These are phyloP conservation scores for Cyprinus carpio DNA, from an alignment of 2,113 vertebrate genomes.

Conservation along the genomic window DNA sequence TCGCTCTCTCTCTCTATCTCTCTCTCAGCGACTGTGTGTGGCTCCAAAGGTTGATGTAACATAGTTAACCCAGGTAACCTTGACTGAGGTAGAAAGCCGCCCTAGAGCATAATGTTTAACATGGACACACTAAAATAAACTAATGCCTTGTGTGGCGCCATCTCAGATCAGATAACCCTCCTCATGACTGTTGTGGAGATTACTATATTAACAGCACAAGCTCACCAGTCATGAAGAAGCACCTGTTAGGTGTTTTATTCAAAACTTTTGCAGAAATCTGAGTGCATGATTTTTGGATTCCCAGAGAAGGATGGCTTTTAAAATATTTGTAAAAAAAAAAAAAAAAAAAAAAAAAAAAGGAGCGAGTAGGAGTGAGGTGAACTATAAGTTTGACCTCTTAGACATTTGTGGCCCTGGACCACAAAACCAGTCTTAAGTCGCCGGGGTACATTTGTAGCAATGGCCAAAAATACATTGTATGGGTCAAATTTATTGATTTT, in stretches of 20 bases:
- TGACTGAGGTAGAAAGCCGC: conserved; percentile 12
- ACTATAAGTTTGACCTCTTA: neutral
- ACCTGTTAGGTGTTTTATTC: neutral
- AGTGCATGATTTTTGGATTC: neutral
- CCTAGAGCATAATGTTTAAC: conserved; percentile 43
- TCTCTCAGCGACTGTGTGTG: neutral
- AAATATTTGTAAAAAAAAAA: neutral
- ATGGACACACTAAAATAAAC: conserved; percentile 56
- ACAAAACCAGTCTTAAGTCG: no score
- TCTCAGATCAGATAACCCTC: conserved; percentile 61
- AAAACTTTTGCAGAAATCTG: neutral
- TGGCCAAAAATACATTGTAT: no score
- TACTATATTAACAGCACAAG: neutral
- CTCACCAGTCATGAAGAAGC: neutral
- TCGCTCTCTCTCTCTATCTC: neutral
- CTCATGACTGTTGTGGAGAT: neutral
- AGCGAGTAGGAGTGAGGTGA: neutral
- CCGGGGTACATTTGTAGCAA: no score
- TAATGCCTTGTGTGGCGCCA: conserved; percentile 49
- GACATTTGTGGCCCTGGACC: no score
- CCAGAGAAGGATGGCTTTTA: neutral
- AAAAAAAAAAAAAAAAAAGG: no score
- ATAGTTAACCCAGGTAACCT: conserved; percentile 30
- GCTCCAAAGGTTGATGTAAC: neutral
- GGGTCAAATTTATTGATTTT: no score